phyloP scores from a whole-genome alignment of 2,797 vertebrate genomes.

The Sebastes nivosus region DNA sequence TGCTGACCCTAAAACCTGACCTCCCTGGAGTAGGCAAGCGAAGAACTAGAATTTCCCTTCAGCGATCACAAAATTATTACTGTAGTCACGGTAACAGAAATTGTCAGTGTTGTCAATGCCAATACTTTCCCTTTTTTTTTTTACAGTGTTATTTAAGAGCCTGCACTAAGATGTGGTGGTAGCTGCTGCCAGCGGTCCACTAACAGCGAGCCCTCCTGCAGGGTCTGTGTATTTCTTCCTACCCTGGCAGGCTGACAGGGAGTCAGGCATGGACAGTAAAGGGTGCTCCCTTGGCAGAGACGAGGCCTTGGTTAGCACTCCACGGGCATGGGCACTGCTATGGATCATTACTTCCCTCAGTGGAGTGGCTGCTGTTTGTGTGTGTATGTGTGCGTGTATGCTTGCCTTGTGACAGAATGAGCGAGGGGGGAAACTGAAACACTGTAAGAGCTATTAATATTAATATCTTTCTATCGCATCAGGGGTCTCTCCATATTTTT shows the following conservation, averaged over 20 bases:
- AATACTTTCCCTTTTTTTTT: conserved; percentile 1
- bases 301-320: conserved; percentile 64
- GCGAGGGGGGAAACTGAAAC: conserved; percentile 48
- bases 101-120: not conserved
- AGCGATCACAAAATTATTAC: not conserved
- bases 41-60: not conserved
- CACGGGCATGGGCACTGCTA: conserved; percentile 66
- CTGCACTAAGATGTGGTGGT: not conserved
- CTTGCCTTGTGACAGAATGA: conserved; percentile 51
- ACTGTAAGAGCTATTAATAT: conserved; percentile 79
- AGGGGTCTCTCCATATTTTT: conserved; percentile 57
- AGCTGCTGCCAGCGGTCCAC: conserved; percentile 24
- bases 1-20: conserved; percentile 21
- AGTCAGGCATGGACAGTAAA: conserved; percentile 62
- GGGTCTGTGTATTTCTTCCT: conserved; percentile 42
- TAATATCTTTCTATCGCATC: conserved; percentile 75
- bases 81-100: conserved; percentile 5
- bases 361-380: conserved; percentile 38
- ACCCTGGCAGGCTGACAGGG: conserved; percentile 52
- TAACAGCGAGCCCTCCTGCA: conserved; percentile 42
- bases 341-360: conserved; percentile 79
- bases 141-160: not conserved
- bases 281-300: conserved; percentile 67
- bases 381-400: not conserved
- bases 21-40: not conserved